A percentile compares a stretch with the other conserved stretches of the same genome.
Evolutionary conservation across 2,888 invertebrate species (phyloP).

Genomic region (Eupithecia exiguata): DNA sequence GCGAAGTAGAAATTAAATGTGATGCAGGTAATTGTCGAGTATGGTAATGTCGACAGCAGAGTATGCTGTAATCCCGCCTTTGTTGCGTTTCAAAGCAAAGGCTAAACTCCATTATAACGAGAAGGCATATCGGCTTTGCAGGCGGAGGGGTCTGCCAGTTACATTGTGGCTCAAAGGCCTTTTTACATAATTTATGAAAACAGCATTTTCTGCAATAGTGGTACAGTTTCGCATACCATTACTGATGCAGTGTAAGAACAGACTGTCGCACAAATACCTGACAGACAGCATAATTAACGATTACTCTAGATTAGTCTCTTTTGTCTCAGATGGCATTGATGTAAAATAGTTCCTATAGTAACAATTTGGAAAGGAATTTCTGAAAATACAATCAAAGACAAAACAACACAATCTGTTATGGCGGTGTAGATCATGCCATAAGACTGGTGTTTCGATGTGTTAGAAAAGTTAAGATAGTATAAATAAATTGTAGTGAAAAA

Average conservation of each 20-base stretch:
- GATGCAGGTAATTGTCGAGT: not conserved
- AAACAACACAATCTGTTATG: no score
- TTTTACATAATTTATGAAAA: conserved; percentile 69
- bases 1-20: conserved; percentile 1
- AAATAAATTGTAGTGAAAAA: no score
- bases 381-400: not conserved
- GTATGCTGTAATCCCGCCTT: conserved; percentile 21
- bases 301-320: not conserved
- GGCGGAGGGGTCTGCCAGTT: conserved; percentile 26
- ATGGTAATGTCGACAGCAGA: not conserved
- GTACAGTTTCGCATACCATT: conserved; percentile 46
- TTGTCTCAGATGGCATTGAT: not conserved
- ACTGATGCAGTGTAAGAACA: conserved; percentile 41
- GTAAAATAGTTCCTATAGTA: not conserved
- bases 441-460: not conserved
- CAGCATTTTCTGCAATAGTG: conserved; percentile 58
- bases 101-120: conserved; percentile 46
- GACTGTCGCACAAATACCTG: not conserved
- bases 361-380: not conserved
- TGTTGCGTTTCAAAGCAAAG: conserved; percentile 44
- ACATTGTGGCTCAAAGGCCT: conserved; percentile 51
- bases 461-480: no score
- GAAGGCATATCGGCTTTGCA: conserved; percentile 44
- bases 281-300: not conserved
- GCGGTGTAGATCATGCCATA: not conserved